Conservation (phyloP, 1,140 invertebrate genomes). For the Drosophila burlai region DNA sequence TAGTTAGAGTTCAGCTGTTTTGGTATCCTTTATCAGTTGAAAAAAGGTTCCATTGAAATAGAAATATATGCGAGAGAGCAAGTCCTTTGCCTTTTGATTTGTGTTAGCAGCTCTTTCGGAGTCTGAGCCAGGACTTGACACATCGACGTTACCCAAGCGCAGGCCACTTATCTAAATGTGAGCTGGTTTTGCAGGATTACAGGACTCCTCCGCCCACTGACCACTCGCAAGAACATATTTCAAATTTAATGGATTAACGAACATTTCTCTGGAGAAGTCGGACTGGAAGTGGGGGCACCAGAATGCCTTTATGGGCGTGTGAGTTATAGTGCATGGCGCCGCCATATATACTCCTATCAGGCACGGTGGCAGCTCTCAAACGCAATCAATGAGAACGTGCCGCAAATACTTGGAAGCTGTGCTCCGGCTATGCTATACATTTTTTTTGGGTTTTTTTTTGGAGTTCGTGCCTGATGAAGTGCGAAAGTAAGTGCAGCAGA, state of each 20-base stretch:
- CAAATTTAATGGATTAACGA: conserved; percentile 77
- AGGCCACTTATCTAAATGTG: conserved; percentile 49
- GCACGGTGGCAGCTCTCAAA: conserved; percentile 39
- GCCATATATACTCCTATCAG: conserved; percentile 35
- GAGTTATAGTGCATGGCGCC: conserved; percentile 57
- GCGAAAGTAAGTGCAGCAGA: conserved; percentile 38
- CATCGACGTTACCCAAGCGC: conserved; percentile 16
- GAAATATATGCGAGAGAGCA: conserved; percentile 12
- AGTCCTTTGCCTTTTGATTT: conserved; percentile 54
- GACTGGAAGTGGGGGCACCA: conserved; percentile 2
- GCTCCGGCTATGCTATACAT: conserved; percentile 1
- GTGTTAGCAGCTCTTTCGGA: conserved; percentile 20
- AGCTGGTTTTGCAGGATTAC: conserved; percentile 17
- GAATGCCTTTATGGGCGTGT: conserved; percentile 51
- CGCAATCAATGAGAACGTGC: conserved; percentile 47
- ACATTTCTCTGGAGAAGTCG: conserved; percentile 6
- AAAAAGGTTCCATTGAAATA: not conserved
- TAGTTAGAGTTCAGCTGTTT: not conserved
- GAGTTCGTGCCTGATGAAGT: conserved; percentile 40
- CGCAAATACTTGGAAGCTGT: conserved; percentile 22
- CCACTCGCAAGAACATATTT: conserved; percentile 61
- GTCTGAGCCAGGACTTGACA: conserved; percentile 29
- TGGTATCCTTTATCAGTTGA: no score
- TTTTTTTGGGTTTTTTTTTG: conserved; percentile 6
- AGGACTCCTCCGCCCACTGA: conserved; percentile 4